Evolutionary conservation across 2,888 invertebrate species (phyloP).

Genomic region (Harpalus rufipes): DNA sequence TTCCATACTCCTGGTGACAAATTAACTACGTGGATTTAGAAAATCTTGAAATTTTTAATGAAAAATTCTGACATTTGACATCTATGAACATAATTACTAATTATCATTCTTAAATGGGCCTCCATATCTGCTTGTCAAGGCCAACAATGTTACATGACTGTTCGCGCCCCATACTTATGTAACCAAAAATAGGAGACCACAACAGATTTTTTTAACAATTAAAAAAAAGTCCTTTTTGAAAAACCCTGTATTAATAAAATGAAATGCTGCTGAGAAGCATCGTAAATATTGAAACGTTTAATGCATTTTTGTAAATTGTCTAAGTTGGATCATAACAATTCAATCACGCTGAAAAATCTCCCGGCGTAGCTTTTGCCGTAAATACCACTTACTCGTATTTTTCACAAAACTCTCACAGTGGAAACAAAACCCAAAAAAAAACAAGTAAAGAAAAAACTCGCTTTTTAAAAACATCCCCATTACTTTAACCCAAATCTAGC

Average conservation of each 20-base stretch:
- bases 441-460: constrained; percentile 56
- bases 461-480: constrained; percentile 63
- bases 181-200: too few species aligned
- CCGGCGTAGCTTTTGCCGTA: constrained; percentile 2
- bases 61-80: too few species aligned
- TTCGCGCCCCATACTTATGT: too few species aligned
- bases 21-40: too few species aligned
- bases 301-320: constrained; percentile 17
- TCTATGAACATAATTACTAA: too few species aligned
- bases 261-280: neutral
- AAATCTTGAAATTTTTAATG: too few species aligned
- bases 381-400: constrained; percentile 44
- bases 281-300: neutral
- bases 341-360: constrained; percentile 42
- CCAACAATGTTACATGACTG: too few species aligned
- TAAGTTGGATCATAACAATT: constrained; percentile 40
- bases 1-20: too few species aligned
- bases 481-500: constrained; percentile 65
- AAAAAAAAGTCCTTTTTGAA: too few species aligned
- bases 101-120: too few species aligned
- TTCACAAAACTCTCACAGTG: constrained; percentile 18
- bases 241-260: constrained; percentile 1
- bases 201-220: too few species aligned
- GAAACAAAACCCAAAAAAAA: constrained; percentile 52
- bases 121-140: too few species aligned